A percentile compares a stretch with the other conserved stretches of the same genome.
phyloP scores from a whole-genome alignment of 2,797 vertebrate genomes.

The Alcedo quadribrachys region DNA sequence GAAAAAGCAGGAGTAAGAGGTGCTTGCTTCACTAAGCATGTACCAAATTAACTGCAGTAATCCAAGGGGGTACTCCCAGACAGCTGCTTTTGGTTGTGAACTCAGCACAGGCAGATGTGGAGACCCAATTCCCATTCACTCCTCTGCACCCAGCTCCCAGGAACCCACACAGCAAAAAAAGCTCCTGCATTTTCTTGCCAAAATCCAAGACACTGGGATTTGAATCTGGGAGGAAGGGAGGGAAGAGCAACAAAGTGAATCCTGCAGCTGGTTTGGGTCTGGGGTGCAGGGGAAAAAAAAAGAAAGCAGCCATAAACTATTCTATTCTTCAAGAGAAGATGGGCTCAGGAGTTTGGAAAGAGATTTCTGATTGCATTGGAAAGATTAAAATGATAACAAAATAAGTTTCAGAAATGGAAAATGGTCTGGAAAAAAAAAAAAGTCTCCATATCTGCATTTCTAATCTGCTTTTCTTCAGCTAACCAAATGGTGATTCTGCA shows the following conservation, averaged over 20 bases:
- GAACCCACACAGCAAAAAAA: background rate
- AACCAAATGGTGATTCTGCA: conserved; percentile 14
- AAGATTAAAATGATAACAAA: conserved; percentile 49
- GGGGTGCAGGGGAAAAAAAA: background rate
- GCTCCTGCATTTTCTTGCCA: background rate
- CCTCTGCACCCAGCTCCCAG: background rate
- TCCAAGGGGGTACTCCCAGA: background rate
- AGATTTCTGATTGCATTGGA: conserved; percentile 34
- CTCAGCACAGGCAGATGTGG: background rate
- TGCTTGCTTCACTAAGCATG: background rate
- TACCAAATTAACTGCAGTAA: background rate
- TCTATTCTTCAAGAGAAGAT: background rate
- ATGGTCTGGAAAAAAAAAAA: conserved; percentile 37
- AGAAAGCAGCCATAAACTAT: background rate
- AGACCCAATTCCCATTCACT: background rate
- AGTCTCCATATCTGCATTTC: conserved; percentile 40
- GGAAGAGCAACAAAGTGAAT: background rate
- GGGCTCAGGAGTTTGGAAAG: conserved; percentile 16
- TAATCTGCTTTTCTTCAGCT: conserved; percentile 53
- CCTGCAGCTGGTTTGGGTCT: conserved; percentile 44
- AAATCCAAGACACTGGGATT: background rate
- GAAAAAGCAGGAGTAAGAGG: background rate
- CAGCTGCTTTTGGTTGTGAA: background rate
- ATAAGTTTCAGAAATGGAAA: conserved; percentile 62
- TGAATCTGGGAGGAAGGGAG: background rate